These are phyloP conservation scores for Sinocyclocheilus anophthalmus DNA, from an alignment of 2,113 vertebrate genomes.

Conservation along the genomic window DNA sequence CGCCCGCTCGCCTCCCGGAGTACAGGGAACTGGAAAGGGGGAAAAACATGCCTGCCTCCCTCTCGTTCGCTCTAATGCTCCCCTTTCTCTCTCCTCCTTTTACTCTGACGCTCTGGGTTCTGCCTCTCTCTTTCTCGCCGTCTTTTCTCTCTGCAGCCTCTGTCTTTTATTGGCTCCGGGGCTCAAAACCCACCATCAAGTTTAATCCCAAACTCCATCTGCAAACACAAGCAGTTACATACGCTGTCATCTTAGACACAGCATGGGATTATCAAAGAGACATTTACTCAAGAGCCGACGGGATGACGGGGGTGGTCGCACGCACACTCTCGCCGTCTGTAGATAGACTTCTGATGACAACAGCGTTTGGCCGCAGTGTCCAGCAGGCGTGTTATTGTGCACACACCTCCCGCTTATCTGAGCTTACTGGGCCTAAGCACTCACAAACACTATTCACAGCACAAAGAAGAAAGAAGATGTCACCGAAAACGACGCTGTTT, in stretches of 20 bases:
- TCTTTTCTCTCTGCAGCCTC: conserved; percentile 68
- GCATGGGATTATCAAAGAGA: conserved; percentile 69
- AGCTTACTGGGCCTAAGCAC: conserved; percentile 34
- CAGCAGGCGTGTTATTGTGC: conserved; percentile 41
- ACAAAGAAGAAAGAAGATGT: conserved; percentile 14
- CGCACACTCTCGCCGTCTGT: conserved; percentile 19
- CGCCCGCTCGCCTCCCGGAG: conserved; percentile 85
- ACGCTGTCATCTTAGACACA: conserved; percentile 65
- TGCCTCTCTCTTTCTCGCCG: conserved; percentile 27
- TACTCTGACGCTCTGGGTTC: conserved; percentile 19
- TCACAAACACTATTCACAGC: conserved; percentile 35
- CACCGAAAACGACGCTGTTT: conserved; percentile 11
- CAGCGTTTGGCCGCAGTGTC: conserved; percentile 34
- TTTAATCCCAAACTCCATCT: conserved; percentile 76
- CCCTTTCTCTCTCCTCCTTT: conserved; percentile 66
- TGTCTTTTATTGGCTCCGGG: conserved; percentile 68
- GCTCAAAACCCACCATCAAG: conserved; percentile 73
- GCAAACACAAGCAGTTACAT: conserved; percentile 69
- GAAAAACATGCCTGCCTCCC: conserved; percentile 78
- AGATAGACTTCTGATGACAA: conserved; percentile 49
- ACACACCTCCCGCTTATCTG: conserved; percentile 34
- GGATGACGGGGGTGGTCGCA: conserved; percentile 63
- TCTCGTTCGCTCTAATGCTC: conserved; percentile 66
- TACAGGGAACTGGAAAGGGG: conserved; percentile 72
- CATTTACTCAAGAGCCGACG: conserved; percentile 62